A percentile compares a stretch with the other conserved stretches of the same genome.
Evolutionary conservation across 2,888 invertebrate genomes (phyloP).

Genomic region (Ophion ellenae): DNA sequence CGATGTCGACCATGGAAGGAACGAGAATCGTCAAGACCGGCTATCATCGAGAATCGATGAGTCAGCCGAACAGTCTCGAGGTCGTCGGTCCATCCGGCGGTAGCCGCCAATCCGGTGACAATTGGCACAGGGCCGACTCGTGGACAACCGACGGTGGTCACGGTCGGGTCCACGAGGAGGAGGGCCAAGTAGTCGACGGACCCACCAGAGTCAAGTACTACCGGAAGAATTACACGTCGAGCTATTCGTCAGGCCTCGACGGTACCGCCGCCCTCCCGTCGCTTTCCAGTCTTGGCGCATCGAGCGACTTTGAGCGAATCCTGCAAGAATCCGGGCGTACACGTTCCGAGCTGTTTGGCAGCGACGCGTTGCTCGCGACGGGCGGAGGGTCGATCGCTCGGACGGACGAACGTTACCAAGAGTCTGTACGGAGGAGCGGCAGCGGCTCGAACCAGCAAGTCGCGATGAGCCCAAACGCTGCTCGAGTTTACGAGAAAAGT

Average conservation of each 20-base stretch:
- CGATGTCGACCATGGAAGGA: background rate
- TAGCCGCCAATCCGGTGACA: slow-evolving; percentile 33
- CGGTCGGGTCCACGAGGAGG: slow-evolving; percentile 67
- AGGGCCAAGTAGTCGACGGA: slow-evolving; percentile 69
- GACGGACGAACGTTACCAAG: too few species aligned
- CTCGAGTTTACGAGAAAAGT: too few species aligned
- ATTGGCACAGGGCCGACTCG: slow-evolving; percentile 64
- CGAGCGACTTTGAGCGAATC: too few species aligned
- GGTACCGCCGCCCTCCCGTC: slow-evolving; percentile 43
- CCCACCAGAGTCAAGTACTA: slow-evolving; percentile 74
- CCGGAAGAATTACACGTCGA: slow-evolving; percentile 77
- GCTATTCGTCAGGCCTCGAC: slow-evolving; percentile 74
- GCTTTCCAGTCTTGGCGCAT: background rate
- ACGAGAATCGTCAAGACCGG: background rate
- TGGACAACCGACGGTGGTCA: slow-evolving; percentile 63
- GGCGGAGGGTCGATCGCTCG: too few species aligned
- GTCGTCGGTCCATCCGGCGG: background rate
- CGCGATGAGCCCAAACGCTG: too few species aligned
- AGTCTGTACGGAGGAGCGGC: too few species aligned
- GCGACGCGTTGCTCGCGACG: too few species aligned
- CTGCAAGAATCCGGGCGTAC: too few species aligned
- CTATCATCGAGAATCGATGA: slow-evolving; percentile 6
- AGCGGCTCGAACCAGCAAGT: too few species aligned
- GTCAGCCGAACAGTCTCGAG: background rate
- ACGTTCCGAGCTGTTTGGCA: too few species aligned